phyloP scores from a whole-genome alignment of 2,113 vertebrate species.

The Suricata suricatta region DNA sequence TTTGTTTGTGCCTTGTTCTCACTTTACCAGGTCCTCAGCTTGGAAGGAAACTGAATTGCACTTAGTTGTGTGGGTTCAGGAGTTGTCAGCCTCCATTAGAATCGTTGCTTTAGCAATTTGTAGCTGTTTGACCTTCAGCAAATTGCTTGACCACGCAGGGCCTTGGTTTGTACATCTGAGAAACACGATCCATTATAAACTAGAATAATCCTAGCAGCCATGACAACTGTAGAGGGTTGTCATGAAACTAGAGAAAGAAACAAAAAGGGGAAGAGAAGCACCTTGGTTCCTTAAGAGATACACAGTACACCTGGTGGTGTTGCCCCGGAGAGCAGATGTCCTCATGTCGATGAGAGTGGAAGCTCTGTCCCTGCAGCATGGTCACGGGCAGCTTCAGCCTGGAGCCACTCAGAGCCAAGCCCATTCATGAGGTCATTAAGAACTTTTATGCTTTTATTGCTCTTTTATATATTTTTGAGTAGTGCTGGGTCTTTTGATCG shows the following conservation, averaged over 20 bases:
- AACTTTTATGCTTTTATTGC: background rate
- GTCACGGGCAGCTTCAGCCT: background rate
- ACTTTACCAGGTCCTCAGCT: background rate
- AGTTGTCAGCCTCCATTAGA: background rate
- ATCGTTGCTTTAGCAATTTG: background rate
- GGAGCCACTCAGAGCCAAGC: background rate
- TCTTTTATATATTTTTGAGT: too few relatives aligned
- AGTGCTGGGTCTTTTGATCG: background rate
- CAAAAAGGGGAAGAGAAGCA: background rate
- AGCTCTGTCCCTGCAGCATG: background rate
- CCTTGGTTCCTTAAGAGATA: background rate
- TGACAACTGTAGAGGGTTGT: background rate
- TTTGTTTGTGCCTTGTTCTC: background rate
- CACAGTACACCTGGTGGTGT: too few relatives aligned
- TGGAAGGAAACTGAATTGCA: background rate
- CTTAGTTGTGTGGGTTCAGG: background rate
- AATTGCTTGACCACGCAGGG: background rate
- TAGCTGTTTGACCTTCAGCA: background rate
- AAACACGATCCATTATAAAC: background rate
- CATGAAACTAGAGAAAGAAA: background rate
- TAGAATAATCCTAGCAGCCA: background rate
- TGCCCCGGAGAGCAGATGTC: background rate
- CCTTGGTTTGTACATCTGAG: background rate
- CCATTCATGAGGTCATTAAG: background rate
- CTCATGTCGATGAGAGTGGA: background rate